phyloP scores from a whole-genome alignment of 2,113 vertebrate species.

The Mus musculus region DNA sequence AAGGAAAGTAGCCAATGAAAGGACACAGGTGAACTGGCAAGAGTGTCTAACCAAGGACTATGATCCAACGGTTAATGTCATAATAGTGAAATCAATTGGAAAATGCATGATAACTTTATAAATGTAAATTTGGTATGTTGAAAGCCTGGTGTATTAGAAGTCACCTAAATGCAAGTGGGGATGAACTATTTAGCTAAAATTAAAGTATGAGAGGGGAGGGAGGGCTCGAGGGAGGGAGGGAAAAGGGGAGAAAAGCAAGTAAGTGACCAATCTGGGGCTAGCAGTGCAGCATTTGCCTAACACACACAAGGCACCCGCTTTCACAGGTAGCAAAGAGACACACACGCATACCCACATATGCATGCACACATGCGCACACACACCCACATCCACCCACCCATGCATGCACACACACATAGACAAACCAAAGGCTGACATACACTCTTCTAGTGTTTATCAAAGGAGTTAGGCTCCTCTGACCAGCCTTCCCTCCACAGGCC shows the following conservation, averaged over 20 bases:
- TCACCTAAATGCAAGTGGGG: not conserved
- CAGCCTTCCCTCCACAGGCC: not conserved
- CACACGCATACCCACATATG: not conserved
- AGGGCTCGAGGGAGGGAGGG: too few species aligned
- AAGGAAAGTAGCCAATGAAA: not conserved
- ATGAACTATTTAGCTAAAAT: not conserved
- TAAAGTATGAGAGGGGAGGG: not conserved
- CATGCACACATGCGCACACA: too few species aligned
- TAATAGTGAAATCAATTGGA: not conserved
- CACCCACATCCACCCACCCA: too few species aligned
- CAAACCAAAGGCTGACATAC: not conserved
- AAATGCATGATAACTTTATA: not conserved
- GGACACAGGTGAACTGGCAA: not conserved
- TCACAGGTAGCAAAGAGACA: not conserved
- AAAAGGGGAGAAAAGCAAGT: not conserved
- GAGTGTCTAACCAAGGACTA: not conserved
- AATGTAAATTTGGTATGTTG: not conserved
- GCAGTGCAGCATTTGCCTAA: not conserved
- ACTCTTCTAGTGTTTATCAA: not conserved
- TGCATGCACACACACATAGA: not conserved
- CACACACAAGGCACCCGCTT: not conserved
- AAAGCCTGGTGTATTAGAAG: not conserved
- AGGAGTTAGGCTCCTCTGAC: not conserved
- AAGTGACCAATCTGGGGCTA: not conserved
- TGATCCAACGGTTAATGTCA: not conserved